phyloP scores from a whole-genome alignment of 2,888 invertebrate species.

The Punctoribates punctum region DNA sequence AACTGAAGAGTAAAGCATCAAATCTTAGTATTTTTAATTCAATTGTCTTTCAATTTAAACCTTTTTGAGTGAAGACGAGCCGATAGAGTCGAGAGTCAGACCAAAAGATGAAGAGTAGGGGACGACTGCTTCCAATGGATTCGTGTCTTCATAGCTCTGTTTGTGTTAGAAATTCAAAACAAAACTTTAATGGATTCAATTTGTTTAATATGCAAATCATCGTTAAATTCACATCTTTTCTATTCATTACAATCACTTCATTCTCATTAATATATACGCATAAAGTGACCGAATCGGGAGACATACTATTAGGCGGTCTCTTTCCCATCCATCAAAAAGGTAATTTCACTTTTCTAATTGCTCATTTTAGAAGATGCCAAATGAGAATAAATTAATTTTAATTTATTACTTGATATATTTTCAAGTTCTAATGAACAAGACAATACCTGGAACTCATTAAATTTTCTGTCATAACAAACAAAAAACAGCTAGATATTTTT shows the following conservation, averaged over 20 bases:
- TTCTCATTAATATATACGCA: conserved; percentile 23
- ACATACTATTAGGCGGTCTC: conserved; percentile 60
- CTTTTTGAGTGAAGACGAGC: neutral
- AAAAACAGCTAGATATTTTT: too few species aligned
- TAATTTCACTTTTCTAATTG: neutral
- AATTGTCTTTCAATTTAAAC: neutral
- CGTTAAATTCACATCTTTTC: conserved; percentile 30
- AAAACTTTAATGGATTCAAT: conserved; percentile 18
- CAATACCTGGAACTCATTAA: too few species aligned
- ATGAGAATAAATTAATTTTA: too few species aligned
- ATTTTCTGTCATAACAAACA: too few species aligned
- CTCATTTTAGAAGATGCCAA: too few species aligned
- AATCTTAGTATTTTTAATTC: conserved; percentile 16
- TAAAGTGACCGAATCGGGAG: conserved; percentile 54
- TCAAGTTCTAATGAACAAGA: neutral
- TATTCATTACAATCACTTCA: conserved; percentile 26
- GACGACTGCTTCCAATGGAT: neutral
- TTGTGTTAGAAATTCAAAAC: neutral
- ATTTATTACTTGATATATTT: too few species aligned
- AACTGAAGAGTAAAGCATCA: neutral
- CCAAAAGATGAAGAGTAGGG: neutral
- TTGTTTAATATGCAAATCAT: conserved; percentile 35
- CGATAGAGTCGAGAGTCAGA: neutral
- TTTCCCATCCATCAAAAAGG: conserved; percentile 60
- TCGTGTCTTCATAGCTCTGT: conserved; percentile 5